These are phyloP conservation scores for Drosophila gunungcola DNA, from an alignment of 1,140 invertebrate genomes.

Conservation along the genomic window DNA sequence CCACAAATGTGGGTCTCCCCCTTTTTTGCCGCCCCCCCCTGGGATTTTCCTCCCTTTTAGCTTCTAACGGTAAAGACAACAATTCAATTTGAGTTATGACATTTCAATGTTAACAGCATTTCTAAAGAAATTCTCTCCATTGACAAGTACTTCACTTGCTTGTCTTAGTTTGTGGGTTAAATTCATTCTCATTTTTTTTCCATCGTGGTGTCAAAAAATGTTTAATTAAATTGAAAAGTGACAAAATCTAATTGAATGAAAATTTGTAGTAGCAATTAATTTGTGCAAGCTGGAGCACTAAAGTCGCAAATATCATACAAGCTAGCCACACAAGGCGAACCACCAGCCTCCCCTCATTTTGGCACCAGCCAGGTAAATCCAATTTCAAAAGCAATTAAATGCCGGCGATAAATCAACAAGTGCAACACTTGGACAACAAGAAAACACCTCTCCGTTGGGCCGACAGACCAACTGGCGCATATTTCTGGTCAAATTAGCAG, in stretches of 20 bases:
- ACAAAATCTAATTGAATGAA: slow-evolving; percentile 78
- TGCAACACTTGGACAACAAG: slow-evolving; percentile 70
- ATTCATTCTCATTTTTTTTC: slow-evolving; percentile 13
- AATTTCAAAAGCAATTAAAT: slow-evolving; percentile 84
- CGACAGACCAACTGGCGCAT: slow-evolving; percentile 49
- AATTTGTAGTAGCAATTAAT: slow-evolving; percentile 78
- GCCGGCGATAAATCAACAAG: slow-evolving; percentile 80
- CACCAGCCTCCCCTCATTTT: slow-evolving; percentile 17
- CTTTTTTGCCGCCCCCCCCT: slow-evolving; percentile 2
- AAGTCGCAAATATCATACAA: slow-evolving; percentile 7
- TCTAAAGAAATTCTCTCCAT: slow-evolving; percentile 23
- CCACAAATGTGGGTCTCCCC: slow-evolving; percentile 29
- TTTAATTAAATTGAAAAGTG: slow-evolving; percentile 64
- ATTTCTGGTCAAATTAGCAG: slow-evolving; percentile 73
- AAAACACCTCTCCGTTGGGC: slow-evolving; percentile 62
- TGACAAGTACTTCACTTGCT: neutral
- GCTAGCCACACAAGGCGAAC: slow-evolving; percentile 42
- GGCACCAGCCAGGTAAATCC: slow-evolving; percentile 56
- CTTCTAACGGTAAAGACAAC: slow-evolving; percentile 73
- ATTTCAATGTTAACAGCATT: slow-evolving; percentile 80
- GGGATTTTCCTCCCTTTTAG: slow-evolving; percentile 16
- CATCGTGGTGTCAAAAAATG: slow-evolving; percentile 49
- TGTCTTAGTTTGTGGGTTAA: neutral
- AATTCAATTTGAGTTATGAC: slow-evolving; percentile 82
- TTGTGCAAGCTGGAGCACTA: slow-evolving; percentile 33